Percentiles rank a stretch among this genome's conserved stretches.
These are phyloP conservation scores for Pteria penguin DNA, from an alignment of 2,888 invertebrate genomes.

Conservation along the genomic window DNA sequence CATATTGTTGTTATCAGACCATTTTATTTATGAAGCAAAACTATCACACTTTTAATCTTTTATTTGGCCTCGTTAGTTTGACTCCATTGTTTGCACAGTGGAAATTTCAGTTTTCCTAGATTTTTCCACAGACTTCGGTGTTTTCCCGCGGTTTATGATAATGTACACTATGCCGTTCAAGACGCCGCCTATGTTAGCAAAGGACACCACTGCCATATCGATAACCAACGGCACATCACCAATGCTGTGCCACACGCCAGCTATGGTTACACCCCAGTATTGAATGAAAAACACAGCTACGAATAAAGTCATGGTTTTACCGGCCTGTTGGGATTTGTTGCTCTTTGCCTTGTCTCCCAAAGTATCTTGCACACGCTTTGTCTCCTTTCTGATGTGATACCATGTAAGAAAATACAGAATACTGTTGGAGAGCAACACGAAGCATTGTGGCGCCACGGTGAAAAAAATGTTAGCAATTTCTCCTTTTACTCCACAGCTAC, in stretches of 20 bases:
- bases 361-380: conserved; percentile 5
- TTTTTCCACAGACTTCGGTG: neutral
- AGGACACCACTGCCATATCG: conserved; percentile 49
- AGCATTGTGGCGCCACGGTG: neutral
- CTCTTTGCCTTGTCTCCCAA: conserved; percentile 27
- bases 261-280: conserved; percentile 54
- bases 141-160: conserved; percentile 21
- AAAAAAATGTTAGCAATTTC: neutral
- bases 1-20: too few species aligned
- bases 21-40: too few species aligned
- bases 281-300: conserved; percentile 53
- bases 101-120: neutral
- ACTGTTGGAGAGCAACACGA: neutral
- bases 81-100: neutral
- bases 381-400: conserved; percentile 13
- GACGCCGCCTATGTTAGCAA: conserved; percentile 51
- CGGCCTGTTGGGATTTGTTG: conserved; percentile 49
- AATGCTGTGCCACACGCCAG: conserved; percentile 45
- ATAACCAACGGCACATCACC: conserved; percentile 44
- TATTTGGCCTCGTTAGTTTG: too few species aligned
- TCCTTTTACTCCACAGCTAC: neutral
- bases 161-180: conserved; percentile 47
- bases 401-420: conserved; percentile 16
- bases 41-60: too few species aligned
- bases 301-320: conserved; percentile 52